Percentiles rank a stretch among this genome's conserved stretches.
Conservation (phyloP, 2,888 invertebrate species). For the Acrobasis repandana region DNA sequence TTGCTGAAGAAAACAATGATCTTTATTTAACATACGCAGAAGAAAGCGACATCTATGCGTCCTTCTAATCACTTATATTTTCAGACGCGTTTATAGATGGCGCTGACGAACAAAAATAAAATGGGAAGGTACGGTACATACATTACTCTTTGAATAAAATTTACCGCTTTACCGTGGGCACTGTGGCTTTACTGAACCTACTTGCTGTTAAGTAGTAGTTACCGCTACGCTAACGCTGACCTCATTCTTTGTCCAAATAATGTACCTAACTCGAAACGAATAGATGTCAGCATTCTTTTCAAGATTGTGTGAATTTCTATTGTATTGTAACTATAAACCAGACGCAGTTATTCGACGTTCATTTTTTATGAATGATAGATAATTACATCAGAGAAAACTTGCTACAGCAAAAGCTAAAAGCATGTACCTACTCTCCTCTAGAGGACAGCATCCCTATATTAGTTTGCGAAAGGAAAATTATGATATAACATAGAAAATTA, state of each 20-base stretch:
- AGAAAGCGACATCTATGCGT: slow-evolving; percentile 8
- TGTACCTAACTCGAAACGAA: not conserved
- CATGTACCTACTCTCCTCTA: not conserved
- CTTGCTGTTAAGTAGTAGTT: too few relatives aligned
- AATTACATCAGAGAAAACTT: not conserved
- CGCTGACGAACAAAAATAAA: not conserved
- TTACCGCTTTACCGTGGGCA: not conserved
- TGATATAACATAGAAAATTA: not conserved
- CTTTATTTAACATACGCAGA: too few relatives aligned
- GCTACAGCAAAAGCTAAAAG: not conserved
- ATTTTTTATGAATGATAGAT: not conserved
- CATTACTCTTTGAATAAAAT: too few relatives aligned
- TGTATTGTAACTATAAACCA: not conserved
- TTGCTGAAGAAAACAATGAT: too few relatives aligned
- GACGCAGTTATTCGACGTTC: slow-evolving; percentile 2
- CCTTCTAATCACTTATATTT: not conserved
- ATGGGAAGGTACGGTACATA: too few relatives aligned
- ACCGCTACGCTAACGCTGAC: slow-evolving; percentile 7
- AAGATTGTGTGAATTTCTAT: not conserved
- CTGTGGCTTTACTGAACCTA: too few relatives aligned
- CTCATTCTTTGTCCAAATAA: not conserved
- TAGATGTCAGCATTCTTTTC: not conserved
- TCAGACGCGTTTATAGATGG: not conserved
- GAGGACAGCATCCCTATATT: not conserved
- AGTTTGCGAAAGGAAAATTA: slow-evolving; percentile 3